These are phyloP conservation scores for Leptosomus discolor DNA, from an alignment of 2,113 vertebrate species.

Conservation along the genomic window DNA sequence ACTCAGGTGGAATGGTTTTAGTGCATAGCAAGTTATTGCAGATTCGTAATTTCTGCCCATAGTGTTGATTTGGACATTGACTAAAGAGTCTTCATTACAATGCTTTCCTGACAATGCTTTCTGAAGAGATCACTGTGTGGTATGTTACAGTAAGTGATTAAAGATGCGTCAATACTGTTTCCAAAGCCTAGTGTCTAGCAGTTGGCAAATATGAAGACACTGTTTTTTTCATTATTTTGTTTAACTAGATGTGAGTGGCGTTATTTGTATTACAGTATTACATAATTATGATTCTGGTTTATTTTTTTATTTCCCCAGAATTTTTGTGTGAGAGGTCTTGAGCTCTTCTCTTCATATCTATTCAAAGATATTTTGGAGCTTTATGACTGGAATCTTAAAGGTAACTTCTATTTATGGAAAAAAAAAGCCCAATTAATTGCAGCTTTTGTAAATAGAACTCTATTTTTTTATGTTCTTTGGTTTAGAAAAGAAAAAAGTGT, in stretches of 20 bases:
- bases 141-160: background rate
- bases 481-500: background rate
- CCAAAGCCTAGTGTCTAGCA: background rate
- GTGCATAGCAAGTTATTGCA: background rate
- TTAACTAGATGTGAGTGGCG: background rate
- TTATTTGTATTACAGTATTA: background rate
- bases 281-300: background rate
- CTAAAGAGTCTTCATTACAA: background rate
- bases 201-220: background rate
- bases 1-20: background rate
- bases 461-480: background rate
- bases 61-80: background rate
- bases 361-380: slow-evolving; percentile 96
- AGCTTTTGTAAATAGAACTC: background rate
- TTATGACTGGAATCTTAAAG: slow-evolving; percentile 97
- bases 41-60: background rate
- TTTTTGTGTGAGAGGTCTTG: slow-evolving; percentile 93
- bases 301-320: slow-evolving; percentile 78
- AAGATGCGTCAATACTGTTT: background rate
- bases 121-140: background rate
- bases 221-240: fast-evolving
- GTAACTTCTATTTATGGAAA: slow-evolving; percentile 63
- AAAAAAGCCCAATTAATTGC: background rate
- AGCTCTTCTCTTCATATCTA: slow-evolving; percentile 90
- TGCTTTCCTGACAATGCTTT: background rate